Conservation (phyloP, 1,140 invertebrate genomes). For the Drosophila pachea region DNA sequence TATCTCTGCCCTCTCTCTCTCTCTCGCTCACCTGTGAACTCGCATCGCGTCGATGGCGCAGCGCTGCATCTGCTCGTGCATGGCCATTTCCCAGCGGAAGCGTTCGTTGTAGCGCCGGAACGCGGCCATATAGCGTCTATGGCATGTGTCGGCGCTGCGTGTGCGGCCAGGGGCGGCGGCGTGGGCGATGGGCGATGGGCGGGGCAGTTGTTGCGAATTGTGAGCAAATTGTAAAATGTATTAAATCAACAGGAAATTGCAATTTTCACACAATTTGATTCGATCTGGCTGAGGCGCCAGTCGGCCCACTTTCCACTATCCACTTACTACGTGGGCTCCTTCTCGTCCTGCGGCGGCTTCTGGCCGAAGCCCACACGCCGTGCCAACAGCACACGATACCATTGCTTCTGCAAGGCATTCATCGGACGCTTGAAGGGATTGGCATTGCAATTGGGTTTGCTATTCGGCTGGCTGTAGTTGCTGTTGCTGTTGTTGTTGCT, state of each 20-base stretch:
- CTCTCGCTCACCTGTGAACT: constrained; percentile 65
- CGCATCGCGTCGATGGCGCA: constrained; percentile 77
- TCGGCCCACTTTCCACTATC: not conserved
- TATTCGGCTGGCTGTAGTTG: too few species aligned
- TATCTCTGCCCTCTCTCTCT: not conserved
- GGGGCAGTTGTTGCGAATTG: too few species aligned
- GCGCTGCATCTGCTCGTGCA: constrained; percentile 75
- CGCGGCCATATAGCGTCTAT: constrained; percentile 63
- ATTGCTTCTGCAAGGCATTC: constrained; percentile 76
- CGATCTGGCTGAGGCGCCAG: constrained; percentile 31
- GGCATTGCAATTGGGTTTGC: constrained; percentile 8
- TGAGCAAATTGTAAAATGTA: constrained; percentile 60
- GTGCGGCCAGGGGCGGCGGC: not conserved
- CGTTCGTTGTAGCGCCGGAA: constrained; percentile 73
- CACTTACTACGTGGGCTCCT: constrained; percentile 68
- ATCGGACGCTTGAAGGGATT: constrained; percentile 78
- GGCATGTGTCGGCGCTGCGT: constrained; percentile 67
- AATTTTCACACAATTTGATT: constrained; percentile 77
- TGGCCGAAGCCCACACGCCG: constrained; percentile 68
- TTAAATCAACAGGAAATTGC: constrained; percentile 76
- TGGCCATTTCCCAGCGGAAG: constrained; percentile 74
- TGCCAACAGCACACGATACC: constrained; percentile 73
- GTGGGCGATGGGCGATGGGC: too few species aligned
- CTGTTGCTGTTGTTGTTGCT: not conserved
- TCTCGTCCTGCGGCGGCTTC: constrained; percentile 51